A percentile compares a stretch with the other conserved stretches of the same genome.
Evolutionary conservation across 2,113 vertebrate genomes (phyloP).

Genomic region (Vombatus ursinus): DNA sequence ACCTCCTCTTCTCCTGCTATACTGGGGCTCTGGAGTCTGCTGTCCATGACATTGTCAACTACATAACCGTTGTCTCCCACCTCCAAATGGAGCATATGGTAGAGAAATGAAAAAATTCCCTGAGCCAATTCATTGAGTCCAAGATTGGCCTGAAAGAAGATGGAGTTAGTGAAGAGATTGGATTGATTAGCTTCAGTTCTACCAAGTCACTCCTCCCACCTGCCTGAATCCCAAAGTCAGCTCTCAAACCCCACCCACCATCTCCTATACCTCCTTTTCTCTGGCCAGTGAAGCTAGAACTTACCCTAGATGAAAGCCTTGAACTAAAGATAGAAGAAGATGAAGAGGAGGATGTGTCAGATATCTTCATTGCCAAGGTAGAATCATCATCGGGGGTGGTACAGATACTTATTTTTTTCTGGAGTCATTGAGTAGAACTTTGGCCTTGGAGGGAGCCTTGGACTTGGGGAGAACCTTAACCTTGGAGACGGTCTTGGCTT

Average conservation of each 20-base stretch:
- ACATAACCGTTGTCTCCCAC: conserved; percentile 93
- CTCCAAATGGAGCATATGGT: conserved; percentile 96
- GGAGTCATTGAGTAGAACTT: conserved; percentile 74
- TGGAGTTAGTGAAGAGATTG: conserved; percentile 56
- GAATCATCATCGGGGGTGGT: conserved; percentile 77
- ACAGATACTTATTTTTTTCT: conserved; percentile 65
- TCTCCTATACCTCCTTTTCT: conserved; percentile 75
- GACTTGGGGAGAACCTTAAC: conserved; percentile 60
- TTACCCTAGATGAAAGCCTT: conserved; percentile 76
- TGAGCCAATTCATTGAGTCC: conserved; percentile 91
- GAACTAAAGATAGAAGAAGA: conserved; percentile 79
- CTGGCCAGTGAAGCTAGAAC: conserved; percentile 76
- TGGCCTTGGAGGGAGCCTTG: not conserved
- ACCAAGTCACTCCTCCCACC: conserved; percentile 68
- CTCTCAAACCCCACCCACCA: conserved; percentile 69
- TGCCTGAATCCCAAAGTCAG: conserved; percentile 72
- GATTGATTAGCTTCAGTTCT: conserved; percentile 60
- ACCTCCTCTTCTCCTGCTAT: conserved; percentile 94
- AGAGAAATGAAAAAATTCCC: conserved; percentile 90
- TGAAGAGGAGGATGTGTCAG: conserved; percentile 80
- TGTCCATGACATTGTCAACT: conserved; percentile 91
- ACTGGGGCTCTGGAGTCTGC: conserved; percentile 91
- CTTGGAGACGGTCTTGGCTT: conserved; percentile 73
- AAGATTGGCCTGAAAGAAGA: conserved; percentile 83
- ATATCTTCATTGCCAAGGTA: conserved; percentile 87